Conservation (phyloP, 2,888 invertebrate genomes). For the Ophion ellenae region DNA sequence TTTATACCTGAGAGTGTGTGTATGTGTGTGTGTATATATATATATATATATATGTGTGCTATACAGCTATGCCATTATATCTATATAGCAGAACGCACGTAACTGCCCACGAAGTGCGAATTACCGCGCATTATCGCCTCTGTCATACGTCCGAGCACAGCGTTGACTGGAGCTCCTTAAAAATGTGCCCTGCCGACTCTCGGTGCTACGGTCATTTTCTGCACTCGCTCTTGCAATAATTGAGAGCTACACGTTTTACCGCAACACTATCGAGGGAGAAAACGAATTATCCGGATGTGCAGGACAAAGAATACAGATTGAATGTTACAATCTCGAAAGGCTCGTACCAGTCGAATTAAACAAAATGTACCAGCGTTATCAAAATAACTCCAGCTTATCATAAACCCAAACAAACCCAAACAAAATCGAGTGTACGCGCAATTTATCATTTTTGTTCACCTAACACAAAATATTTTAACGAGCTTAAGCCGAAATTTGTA, state of each 20-base stretch:
- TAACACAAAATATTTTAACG: too few relatives aligned
- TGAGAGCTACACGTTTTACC: conserved; percentile 12
- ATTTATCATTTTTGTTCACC: too few relatives aligned
- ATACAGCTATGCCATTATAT: conserved; percentile 3
- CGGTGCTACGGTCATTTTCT: conserved; percentile 4
- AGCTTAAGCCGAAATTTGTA: too few relatives aligned
- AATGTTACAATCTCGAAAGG: too few relatives aligned
- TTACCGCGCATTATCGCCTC: conserved; percentile 80
- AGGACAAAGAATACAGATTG: too few relatives aligned
- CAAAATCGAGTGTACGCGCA: too few relatives aligned
- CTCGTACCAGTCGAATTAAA: too few relatives aligned
- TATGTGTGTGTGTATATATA: background rate
- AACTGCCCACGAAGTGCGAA: conserved; percentile 77
- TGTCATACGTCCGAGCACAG: conserved; percentile 70
- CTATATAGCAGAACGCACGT: conserved; percentile 61
- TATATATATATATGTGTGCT: conserved; percentile 19
- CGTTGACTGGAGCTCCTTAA: conserved; percentile 68
- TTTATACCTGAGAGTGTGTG: conserved; percentile 4
- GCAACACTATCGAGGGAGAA: background rate
- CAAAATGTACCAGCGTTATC: too few relatives aligned
- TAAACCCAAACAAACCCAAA: too few relatives aligned
- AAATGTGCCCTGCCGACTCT: conserved; percentile 48
- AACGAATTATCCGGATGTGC: too few relatives aligned
- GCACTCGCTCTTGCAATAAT: conserved; percentile 34
- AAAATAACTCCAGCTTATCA: too few relatives aligned